Evolutionary conservation across 2,888 invertebrate species (phyloP).

Genomic region (Lysandra coridon): DNA sequence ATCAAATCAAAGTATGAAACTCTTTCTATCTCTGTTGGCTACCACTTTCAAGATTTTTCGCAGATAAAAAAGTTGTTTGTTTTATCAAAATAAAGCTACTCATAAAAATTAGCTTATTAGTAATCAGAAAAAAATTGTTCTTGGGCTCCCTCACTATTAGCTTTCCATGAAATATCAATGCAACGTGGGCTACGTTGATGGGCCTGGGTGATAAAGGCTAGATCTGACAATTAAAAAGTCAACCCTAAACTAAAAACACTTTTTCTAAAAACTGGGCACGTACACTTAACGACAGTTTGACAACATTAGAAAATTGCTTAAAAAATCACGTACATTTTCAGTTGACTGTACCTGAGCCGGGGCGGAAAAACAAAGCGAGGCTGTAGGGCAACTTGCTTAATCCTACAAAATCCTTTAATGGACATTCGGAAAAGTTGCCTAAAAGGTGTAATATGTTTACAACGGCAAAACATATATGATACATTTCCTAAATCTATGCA

Average conservation of each 20-base stretch:
- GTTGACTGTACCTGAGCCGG: conserved; percentile 40
- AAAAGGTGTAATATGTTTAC: conserved; percentile 51
- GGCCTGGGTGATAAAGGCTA: no score
- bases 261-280: neutral
- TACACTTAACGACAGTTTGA: neutral
- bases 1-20: no score
- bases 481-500: conserved; percentile 24
- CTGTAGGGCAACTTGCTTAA: conserved; percentile 52
- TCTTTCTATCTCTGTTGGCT: no score
- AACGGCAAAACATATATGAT: conserved; percentile 21
- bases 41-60: no score
- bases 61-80: no score
- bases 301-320: neutral
- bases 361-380: conserved; percentile 27
- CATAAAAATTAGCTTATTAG: no score
- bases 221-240: no score
- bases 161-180: no score
- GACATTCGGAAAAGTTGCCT: conserved; percentile 58
- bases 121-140: no score
- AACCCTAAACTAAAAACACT: neutral
- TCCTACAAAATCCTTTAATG: conserved; percentile 69
- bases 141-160: no score
- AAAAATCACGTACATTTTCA: conserved; percentile 2
- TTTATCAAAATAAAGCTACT: no score
- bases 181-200: no score